Evolutionary conservation across 1,140 invertebrate species (phyloP), one percentile per base, ranked within the genome.

Genomic region (Thaumatotibia leucotreta): DNA sequence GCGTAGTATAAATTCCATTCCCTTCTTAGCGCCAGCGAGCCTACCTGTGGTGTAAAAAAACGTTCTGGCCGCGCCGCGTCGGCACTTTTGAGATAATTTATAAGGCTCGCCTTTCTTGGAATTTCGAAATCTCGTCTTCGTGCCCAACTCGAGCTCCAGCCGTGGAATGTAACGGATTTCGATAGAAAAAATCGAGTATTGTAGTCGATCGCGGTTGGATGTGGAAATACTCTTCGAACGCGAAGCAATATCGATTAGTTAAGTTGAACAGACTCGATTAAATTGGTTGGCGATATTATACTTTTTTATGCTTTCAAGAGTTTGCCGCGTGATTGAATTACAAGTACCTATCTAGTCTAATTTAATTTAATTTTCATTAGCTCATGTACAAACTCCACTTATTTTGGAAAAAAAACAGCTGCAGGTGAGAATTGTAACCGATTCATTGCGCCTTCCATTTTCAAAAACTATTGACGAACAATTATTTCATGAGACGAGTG

Each of bases 71-170:
- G 76, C 79, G 77, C 88, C 85, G 85, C 72, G 88, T 86, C 88
- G 88, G 88, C 86, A 79, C 88, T 89, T 90, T 90, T 90, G 88
- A 87, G 86, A 90, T 90, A 88, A 88, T 90, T 90, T 90, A 90
- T 90, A 90, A 89, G 85, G 84, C 84, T 83, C 86, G 81, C 88
- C 86, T 89, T 90, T 90, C 88, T 89, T 77, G 79, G 88, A 90
- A 90, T 90, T 90, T 88, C 86, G 85, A 90, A 90, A 90, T 88
- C 88, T 87, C 81, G 76, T 75, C 70, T 80, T 63, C 77, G 76
- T 73, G 75, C 79, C 77, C 77, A 75, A 49, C 76, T 74, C 81
- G 76, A 81, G 84, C 74, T 80, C 79, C 79, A 73, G 79, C 79
- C 83, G 83, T 84, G 88, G 88, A 88, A 90, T 88, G 86, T 88